Evolutionary conservation across 2,888 invertebrate genomes (phyloP), one percentile per base, ranked within the genome.

Genomic region (Scaeva pyrastri): DNA sequence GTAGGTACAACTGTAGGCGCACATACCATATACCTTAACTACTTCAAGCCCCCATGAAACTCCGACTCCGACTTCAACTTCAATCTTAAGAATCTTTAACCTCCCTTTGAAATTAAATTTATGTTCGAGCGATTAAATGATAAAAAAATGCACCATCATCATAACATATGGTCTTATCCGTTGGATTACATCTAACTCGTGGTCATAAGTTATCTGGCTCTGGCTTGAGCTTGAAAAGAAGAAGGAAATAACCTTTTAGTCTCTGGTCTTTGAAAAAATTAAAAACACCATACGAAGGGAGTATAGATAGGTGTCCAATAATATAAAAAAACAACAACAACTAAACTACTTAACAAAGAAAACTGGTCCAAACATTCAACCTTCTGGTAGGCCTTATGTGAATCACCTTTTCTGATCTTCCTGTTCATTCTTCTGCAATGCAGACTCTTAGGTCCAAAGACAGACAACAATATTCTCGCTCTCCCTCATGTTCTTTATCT

Each of bases 201-300:
- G 74, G 70, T 66, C 86, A 78, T 85, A 85, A 85, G 68, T 85
- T 80, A 73, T 73, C 72, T 62, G 48, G 74, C 50, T 50, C 73
- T 11, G 52, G 19, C 19, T 43, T n/a, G 10, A 64, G 45, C 45
- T 10, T 3, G 10, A 50, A 45, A 45, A 26, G 31, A 31, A 14
- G 31, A 14, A 58, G 64, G 19, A 58, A 72, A 76, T 50, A 64
- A 78, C 52, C 62, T 72, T 71, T 71, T 60, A 8, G 21, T 19
- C n/a, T 26, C 31, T 1, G 43, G 55, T 55, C 23, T 23, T 4
- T 41, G 10, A 52, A 39, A 41, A 43, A 41, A 26, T 31, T 31
- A 66, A 14, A 10, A 26, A 66, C 45, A 48, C 4, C 2, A 71
- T 4, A 56, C 16, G 48, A 36, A 31, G 14, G 50, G 31, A 26